Percentiles rank a stretch among this genome's conserved stretches.
Evolutionary conservation across 2,888 invertebrate genomes (phyloP).

Genomic region (Dexiosoma caninum): DNA sequence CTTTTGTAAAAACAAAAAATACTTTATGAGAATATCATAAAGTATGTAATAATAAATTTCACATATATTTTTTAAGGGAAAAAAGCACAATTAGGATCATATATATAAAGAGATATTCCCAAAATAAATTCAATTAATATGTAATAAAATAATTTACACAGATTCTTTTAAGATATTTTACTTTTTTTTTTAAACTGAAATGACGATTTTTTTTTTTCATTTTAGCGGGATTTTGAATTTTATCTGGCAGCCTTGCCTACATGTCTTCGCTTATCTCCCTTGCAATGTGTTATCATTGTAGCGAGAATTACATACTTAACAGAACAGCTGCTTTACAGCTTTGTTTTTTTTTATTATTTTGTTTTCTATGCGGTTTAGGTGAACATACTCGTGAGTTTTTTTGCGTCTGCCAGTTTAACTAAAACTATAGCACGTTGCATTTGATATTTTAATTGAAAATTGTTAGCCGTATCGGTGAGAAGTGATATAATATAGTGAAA

Average conservation of each 20-base stretch:
- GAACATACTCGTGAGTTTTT: conserved; percentile 40
- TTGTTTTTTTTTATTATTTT: background rate
- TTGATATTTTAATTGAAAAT: conserved; percentile 46
- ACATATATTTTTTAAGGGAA: no score
- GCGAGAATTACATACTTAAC: background rate
- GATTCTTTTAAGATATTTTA: no score
- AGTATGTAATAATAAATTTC: no score
- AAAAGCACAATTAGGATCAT: no score
- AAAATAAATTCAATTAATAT: no score
- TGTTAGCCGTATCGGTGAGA: conserved; percentile 20
- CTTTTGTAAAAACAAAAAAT: no score
- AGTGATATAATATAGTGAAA: conserved; percentile 4
- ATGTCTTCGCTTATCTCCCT: background rate
- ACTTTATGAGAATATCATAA: no score
- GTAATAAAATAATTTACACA: no score
- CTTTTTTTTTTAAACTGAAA: background rate
- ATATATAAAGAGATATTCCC: no score
- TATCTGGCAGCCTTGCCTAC: no score
- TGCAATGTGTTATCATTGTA: background rate
- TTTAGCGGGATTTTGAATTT: no score
- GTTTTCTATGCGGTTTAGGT: background rate
- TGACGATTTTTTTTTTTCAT: no score
- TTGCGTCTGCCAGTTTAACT: background rate
- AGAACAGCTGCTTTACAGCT: background rate
- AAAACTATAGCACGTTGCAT: conserved; percentile 54